phyloP scores from a whole-genome alignment of 2,113 vertebrate genomes.

The Limanda limanda region DNA sequence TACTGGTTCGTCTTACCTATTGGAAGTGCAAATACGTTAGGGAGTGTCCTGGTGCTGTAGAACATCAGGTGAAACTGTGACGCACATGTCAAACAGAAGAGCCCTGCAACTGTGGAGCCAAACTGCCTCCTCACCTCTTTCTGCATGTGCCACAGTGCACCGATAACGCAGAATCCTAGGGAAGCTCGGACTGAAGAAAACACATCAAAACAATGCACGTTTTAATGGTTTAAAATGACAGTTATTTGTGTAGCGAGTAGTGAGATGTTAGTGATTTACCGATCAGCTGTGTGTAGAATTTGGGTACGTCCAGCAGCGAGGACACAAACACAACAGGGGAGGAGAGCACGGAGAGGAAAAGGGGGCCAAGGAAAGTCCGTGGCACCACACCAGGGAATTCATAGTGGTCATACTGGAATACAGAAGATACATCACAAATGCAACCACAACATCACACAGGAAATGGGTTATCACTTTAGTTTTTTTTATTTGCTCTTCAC shows the following conservation, averaged over 20 bases:
- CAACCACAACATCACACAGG: not conserved
- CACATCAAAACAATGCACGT: conserved; percentile 16
- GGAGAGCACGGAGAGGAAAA: conserved; percentile 86
- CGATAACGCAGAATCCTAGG: conserved; percentile 87
- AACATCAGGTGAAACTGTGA: conserved; percentile 98
- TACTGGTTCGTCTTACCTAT: conserved; percentile 81
- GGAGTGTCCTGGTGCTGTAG: conserved; percentile 94
- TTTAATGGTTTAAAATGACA: not conserved
- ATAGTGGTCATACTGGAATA: conserved; percentile 93
- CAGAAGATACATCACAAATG: not conserved
- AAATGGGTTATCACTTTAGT: not conserved
- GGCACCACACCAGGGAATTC: conserved; percentile 97
- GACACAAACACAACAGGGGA: conserved; percentile 84
- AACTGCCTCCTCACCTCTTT: conserved; percentile 90
- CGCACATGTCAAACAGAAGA: conserved; percentile 90
- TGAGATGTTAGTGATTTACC: conserved; percentile 69
- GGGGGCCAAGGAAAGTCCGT: conserved; percentile 91
- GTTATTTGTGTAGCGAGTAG: not conserved
- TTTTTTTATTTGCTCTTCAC: not conserved
- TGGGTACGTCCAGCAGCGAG: conserved; percentile 84
- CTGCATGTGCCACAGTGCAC: conserved; percentile 89
- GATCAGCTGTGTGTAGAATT: conserved; percentile 89
- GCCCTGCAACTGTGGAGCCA: conserved; percentile 85
- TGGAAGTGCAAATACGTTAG: conserved; percentile 92
- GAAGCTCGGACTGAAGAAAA: conserved; percentile 86